Base-by-base conservation (phyloP, 2,113 vertebrate genomes). In the Heterochromis multidens region DNA sequence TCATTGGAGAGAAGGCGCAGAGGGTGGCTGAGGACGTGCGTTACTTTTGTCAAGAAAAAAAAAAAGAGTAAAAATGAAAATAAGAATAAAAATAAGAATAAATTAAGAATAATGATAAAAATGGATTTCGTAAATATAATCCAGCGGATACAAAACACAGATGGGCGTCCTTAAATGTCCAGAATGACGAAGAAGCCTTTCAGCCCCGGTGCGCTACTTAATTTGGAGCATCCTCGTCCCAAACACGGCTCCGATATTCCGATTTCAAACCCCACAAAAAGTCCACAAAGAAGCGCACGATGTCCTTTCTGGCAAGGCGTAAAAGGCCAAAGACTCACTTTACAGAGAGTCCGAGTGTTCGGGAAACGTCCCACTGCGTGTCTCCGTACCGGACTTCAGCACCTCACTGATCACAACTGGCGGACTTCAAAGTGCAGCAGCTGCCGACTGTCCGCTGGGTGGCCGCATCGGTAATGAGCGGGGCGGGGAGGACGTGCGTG, bases 1-100 rank as follows among this genome's bases (percentile, higher is more conserved):
- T 97, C 97, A 97, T 98, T 96, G 95, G 97, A 62, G 95, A 95
- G 92, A 86, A 70, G 77, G 81, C 87, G 92, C 84, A 35, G 90
- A 82, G 92, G 43, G 17, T 70, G 40, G 40, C 16, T 16, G 37
- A 11, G 25, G 67, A 49, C 25, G 83, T 76, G 81, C 89, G 93
- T 56, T 76, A 52, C 33, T 59, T 25, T 77, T n/a, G 52, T 17
- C n/a, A 4, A 14, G 5, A n/a, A 46, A 17, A 6, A 27, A 27
- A 63, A 63, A 6, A 63, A n/a, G 6, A 4, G 9, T 12, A 7
- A 3, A 37, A 37, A 37, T 13, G n/a, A 43, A 25, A 65, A 27
- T 12, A 25, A 27, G 3, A 23, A 13, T 7, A 23, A 8, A 5
- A 65, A 52, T 6, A 7, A 14, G 13, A 37, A 40, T 2, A 43